Evolutionary conservation across 2,888 invertebrate species (phyloP).

Genomic region (Chloromyia formosa): DNA sequence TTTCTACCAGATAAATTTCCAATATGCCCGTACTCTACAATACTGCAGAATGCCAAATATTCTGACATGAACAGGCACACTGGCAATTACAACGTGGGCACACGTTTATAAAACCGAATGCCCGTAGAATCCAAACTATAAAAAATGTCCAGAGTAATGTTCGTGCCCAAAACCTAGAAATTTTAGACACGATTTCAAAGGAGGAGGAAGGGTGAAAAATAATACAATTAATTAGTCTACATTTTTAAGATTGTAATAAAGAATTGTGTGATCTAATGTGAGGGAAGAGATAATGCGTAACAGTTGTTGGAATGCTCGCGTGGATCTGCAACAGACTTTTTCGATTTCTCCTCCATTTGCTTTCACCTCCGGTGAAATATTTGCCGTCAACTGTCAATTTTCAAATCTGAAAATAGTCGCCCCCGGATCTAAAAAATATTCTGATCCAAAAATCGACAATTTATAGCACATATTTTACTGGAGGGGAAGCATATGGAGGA

Average conservation of each 20-base stretch:
- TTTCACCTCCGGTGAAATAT: too few relatives aligned
- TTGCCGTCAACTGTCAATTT: too few relatives aligned
- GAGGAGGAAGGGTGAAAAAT: background rate
- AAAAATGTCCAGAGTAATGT: conserved; percentile 53
- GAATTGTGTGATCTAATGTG: background rate
- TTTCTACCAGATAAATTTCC: background rate
- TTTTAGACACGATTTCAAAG: conserved; percentile 2
- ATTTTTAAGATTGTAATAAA: conserved; percentile 10
- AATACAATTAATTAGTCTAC: background rate
- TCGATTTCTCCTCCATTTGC: too few relatives aligned
- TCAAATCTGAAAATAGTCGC: too few relatives aligned
- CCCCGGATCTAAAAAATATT: too few relatives aligned
- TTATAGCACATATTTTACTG: too few relatives aligned
- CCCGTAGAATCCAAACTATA: conserved; percentile 53
- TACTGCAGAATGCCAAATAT: conserved; percentile 45
- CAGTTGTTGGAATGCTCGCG: too few relatives aligned
- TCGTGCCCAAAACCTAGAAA: conserved; percentile 54
- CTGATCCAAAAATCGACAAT: too few relatives aligned
- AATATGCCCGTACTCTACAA: conserved; percentile 26
- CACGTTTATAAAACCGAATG: conserved; percentile 26
- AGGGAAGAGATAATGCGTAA: too few relatives aligned
- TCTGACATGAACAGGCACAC: conserved; percentile 46
- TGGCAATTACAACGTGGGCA: conserved; percentile 47
- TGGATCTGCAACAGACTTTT: too few relatives aligned
- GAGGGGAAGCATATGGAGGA: too few relatives aligned